These are phyloP conservation scores for Pteropus alecto DNA, from an alignment of 2,113 vertebrate species.

Conservation along the genomic window DNA sequence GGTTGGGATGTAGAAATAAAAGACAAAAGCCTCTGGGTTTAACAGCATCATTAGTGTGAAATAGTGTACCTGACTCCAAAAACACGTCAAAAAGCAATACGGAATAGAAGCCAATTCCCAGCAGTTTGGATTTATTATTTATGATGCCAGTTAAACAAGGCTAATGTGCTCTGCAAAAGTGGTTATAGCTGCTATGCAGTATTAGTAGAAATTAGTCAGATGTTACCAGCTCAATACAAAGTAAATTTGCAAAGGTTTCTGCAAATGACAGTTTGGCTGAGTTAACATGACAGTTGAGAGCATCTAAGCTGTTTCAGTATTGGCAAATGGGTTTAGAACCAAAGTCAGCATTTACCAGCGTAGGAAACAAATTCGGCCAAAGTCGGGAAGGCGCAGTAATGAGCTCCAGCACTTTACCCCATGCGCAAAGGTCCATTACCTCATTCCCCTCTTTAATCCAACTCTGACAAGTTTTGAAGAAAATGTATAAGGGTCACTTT, in stretches of 20 bases:
- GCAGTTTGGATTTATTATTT: slow-evolving; percentile 76
- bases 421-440: neutral
- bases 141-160: slow-evolving; percentile 75
- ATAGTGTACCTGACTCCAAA: slow-evolving; percentile 65
- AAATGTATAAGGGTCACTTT: neutral
- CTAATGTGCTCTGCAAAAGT: slow-evolving; percentile 68
- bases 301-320: slow-evolving; percentile 49
- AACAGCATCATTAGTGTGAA: slow-evolving; percentile 60
- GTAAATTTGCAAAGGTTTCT: slow-evolving; percentile 69
- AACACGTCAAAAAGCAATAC: slow-evolving; percentile 47
- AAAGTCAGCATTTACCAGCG: slow-evolving; percentile 68
- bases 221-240: slow-evolving; percentile 74
- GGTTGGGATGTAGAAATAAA: slow-evolving; percentile 43
- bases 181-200: slow-evolving; percentile 61
- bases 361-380: slow-evolving; percentile 34
- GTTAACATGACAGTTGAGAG: slow-evolving; percentile 71
- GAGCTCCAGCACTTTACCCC: neutral
- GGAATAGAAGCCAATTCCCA: slow-evolving; percentile 68
- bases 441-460: neutral
- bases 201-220: slow-evolving; percentile 76
- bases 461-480: neutral
- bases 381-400: neutral
- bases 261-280: slow-evolving; percentile 71
- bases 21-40: slow-evolving; percentile 52
- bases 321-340: slow-evolving; percentile 54